Base-by-base conservation (phyloP, 2,113 vertebrate species). In the Chaetodon auriga region DNA sequence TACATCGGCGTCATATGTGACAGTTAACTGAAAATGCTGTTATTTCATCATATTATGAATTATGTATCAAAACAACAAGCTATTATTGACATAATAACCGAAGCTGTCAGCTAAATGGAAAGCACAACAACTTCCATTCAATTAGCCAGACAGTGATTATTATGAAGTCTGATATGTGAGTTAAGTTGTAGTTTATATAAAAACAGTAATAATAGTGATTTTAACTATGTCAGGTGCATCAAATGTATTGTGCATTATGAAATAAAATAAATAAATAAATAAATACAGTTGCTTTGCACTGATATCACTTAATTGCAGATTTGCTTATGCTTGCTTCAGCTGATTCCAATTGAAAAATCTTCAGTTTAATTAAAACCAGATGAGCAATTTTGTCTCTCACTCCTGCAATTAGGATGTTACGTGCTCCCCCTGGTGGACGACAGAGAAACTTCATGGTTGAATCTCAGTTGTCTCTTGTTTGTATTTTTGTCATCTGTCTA, bases 361-460 rank as follows among this genome's bases (percentile, higher is more conserved):
- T 9, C 14, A 3, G 23, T 38, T 70, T 30, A 64, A 35, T 54
- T 75, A 4, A 61, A 77, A 25, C 5, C 4, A 68, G n/a, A 43
- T 43, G 9, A 30, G 30, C 48, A 75, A 45, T 25, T 0, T 9
- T 43, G 8, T 46, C n/a, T 19, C 21, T 66, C 19, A 25, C 21
- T 21, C 6, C 36, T 35, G 16, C 54, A 49, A 35, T 71, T 38
- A 6, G 11, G 68, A 63, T 80, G 78, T 69, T 57, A 57, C 55
- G 79, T 87, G 85, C 68, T 23, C 87, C 91, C 83, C 74, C 91
- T 90, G 49, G 63, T 87, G 85, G 89, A 70, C 0, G 11, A 41
- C 0, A 49, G 45, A 36, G 16, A n/a, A 66, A 73, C 9, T 1
- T 61, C 35, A n/a, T 5, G 15, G 7, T 54, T 14, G 30, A 23